Conservation (phyloP, 2,888 invertebrate genomes). For the Meliscaeva auricollis region DNA sequence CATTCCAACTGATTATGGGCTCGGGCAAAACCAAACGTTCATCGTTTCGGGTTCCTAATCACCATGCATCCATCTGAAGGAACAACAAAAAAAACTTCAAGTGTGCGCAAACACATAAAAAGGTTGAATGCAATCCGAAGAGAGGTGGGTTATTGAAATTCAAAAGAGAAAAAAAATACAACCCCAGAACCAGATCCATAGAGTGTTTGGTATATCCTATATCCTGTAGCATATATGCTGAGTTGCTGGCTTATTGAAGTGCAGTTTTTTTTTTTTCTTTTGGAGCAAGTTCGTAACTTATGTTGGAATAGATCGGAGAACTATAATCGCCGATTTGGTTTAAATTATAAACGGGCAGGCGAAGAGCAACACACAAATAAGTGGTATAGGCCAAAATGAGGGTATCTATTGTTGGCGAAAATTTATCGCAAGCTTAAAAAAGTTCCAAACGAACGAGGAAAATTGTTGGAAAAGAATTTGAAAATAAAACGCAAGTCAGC, state of each 20-base stretch:
- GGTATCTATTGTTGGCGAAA: slow-evolving; percentile 26
- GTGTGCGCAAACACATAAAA: slow-evolving; percentile 64
- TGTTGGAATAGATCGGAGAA: slow-evolving; percentile 72
- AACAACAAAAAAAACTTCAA: slow-evolving; percentile 46
- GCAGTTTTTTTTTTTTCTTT: slow-evolving; percentile 62
- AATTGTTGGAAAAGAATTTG: slow-evolving; percentile 40
- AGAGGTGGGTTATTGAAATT: background rate
- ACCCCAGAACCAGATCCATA: background rate
- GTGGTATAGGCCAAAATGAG: slow-evolving; percentile 52
- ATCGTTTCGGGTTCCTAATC: slow-evolving; percentile 71
- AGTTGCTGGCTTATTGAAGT: background rate
- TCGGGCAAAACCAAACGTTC: slow-evolving; percentile 54
- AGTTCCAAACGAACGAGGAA: slow-evolving; percentile 32
- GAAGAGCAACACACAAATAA: slow-evolving; percentile 32
- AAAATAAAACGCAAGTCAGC: slow-evolving; percentile 30
- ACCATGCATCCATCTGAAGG: slow-evolving; percentile 62
- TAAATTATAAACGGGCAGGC: slow-evolving; percentile 68
- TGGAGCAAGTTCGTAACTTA: slow-evolving; percentile 75
- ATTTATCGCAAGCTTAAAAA: background rate
- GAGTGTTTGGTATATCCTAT: slow-evolving; percentile 8
- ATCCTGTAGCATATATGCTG: slow-evolving; percentile 45
- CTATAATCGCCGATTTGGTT: slow-evolving; percentile 74
- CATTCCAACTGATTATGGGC: slow-evolving; percentile 73
- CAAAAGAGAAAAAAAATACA: background rate
- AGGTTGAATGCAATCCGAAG: slow-evolving; percentile 41